Evolutionary conservation across 2,888 invertebrate genomes (phyloP), one percentile per base, ranked within the genome.

Genomic region (Theretra japonica): DNA sequence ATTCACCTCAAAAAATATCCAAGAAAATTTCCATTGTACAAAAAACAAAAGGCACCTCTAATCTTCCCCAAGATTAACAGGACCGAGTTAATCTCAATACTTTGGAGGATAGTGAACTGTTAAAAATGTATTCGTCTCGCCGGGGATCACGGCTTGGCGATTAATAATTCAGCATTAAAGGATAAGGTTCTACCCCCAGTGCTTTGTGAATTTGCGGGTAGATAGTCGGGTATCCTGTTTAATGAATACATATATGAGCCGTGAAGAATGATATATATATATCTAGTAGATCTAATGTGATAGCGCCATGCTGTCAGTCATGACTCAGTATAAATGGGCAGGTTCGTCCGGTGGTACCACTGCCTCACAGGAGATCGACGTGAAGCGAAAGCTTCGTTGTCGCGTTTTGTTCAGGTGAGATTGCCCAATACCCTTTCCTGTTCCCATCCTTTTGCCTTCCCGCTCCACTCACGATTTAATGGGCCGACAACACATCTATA

Each of bases 131-230:
- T 56, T 28, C 30, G 23, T 30, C 53, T 30, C 50, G 28, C 48
- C 50, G 25, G 62, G 50, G 69, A 23, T 30, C 69, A 28, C 53
- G 57, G 56, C 69, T 58, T 72, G n/a, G 21, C 33, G 23, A 78
- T 78, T 73, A 78, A 73, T 78, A 73, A 78, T 78, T 69, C 73
- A 78, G 6, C 21, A 50, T 58, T 69, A 73, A 75, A 70, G 70
- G 71, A 62, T 76, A 69, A 48, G 71, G 62, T 75, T 62, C 21
- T 50, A n/a, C 48, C 53, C 2, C 15, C 28, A 17, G 53, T 41
- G 28, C 62, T 60, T 48, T 19, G 21, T 57, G 25, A 17, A 59
- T 11, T 59, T 59, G 59, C 19, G 17, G 25, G 28, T 28, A 59
- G 6, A 53, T 53, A n/a, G 19, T n/a, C 1, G 19, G 53, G 17